Conservation (phyloP, 2,797 vertebrate genomes). For the Pampus argenteus region DNA sequence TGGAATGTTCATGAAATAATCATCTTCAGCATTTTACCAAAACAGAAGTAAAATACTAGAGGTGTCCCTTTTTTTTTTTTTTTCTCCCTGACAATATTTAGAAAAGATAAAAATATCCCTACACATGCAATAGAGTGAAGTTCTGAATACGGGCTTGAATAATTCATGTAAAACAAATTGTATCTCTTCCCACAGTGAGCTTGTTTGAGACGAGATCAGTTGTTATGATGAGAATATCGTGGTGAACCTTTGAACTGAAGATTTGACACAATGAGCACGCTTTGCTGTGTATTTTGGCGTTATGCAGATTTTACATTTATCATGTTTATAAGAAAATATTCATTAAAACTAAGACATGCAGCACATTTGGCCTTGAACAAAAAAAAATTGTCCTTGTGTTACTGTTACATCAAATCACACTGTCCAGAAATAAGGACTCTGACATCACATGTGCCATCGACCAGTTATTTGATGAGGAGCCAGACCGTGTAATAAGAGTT, state of each 20-base stretch:
- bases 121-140: not conserved
- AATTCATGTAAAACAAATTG: slow-evolving; percentile 17
- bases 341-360: not conserved
- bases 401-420: slow-evolving; percentile 8
- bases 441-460: slow-evolving; percentile 42
- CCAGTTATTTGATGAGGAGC: slow-evolving; percentile 39
- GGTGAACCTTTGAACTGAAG: not conserved
- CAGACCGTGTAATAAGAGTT: slow-evolving; percentile 43
- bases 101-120: slow-evolving; percentile 4
- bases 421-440: slow-evolving; percentile 33
- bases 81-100: slow-evolving; percentile 6
- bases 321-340: not conserved
- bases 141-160: slow-evolving; percentile 6
- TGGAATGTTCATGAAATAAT: slow-evolving; percentile 8
- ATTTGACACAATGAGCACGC: too few species aligned
- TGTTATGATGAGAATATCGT: not conserved
- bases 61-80: slow-evolving; percentile 25
- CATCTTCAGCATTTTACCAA: slow-evolving; percentile 4
- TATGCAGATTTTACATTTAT: not conserved
- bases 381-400: not conserved
- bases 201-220: not conserved
- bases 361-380: slow-evolving; percentile 24
- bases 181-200: not conserved
- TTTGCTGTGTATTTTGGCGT: not conserved
- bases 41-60: not conserved